Evolutionary conservation across 1,140 invertebrate species (phyloP), one percentile per base, ranked within the genome.

Genomic region (Lepidostoma basale): DNA sequence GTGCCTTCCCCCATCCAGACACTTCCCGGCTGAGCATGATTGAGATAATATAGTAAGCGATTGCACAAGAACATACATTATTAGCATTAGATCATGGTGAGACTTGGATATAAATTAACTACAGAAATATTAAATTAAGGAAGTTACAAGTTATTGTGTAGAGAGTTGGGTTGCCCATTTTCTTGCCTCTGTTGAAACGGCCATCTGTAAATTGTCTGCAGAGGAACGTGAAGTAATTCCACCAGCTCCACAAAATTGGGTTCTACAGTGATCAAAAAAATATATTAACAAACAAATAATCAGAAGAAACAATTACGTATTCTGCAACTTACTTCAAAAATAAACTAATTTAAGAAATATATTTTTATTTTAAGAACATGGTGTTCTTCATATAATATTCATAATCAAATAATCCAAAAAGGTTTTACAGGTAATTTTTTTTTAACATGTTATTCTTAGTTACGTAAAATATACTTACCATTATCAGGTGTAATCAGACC

Each of bases 401-500:
- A n/a, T n/a, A n/a, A n/a, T n/a, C n/a, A n/a, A n/a, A n/a, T n/a
- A n/a, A n/a, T n/a, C n/a, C n/a, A n/a, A n/a, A n/a, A n/a, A n/a
- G n/a, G n/a, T n/a, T n/a, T n/a, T n/a, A n/a, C n/a, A n/a, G n/a
- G n/a, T n/a, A n/a, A n/a, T n/a, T n/a, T n/a, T n/a, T n/a, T n/a
- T n/a, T n/a, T n/a, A n/a, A n/a, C n/a, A n/a, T n/a, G n/a, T n/a
- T n/a, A n/a, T n/a, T n/a, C n/a, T n/a, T 36, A 36, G n/a, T 36
- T 36, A 8, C n/a, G 40, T 25, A 60, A 39, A 39, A 40, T 45
- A 67, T 44, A 74, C 79, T 85, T 84, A 95, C 94, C 93, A 83
- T 92, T 93, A 78, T 97, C 94, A 23, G 93, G 87, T 66, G 90
- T 93, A 39, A 98, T 90, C 62, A 92, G 86, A 52, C 94, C 94